These are phyloP conservation scores for Hydrolagus affinis DNA, from an alignment of 2,113 vertebrate genomes.

Conservation along the genomic window DNA sequence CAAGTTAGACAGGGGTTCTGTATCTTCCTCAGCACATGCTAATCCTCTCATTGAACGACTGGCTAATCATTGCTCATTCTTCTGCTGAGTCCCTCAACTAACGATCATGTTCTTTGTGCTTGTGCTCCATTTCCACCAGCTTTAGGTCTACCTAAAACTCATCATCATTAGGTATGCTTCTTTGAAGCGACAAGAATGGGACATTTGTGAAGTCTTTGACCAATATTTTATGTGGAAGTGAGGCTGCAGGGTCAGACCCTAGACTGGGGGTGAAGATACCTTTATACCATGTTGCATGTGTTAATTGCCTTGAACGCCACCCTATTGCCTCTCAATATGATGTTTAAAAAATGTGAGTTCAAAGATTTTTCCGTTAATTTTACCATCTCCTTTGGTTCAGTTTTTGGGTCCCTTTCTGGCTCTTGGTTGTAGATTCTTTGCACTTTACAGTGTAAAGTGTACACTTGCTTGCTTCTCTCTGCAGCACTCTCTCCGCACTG, in stretches of 20 bases:
- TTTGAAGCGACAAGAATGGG: background rate
- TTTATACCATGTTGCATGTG: too few relatives aligned
- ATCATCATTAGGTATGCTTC: background rate
- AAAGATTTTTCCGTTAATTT: background rate
- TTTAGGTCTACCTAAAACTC: background rate
- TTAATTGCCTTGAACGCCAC: too few relatives aligned
- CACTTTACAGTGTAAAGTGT: background rate
- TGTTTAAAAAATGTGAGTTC: background rate
- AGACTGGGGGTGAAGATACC: too few relatives aligned
- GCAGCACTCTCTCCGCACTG: background rate
- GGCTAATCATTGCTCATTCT: background rate
- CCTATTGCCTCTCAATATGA: too few relatives aligned
- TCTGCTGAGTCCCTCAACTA: background rate
- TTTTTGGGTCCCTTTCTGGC: background rate
- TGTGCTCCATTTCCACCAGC: background rate
- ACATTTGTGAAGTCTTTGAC: background rate
- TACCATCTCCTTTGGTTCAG: background rate
- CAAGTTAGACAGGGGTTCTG: background rate
- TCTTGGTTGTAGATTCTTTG: background rate
- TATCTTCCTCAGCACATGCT: conserved; percentile 3
- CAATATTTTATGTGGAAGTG: background rate
- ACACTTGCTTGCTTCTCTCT: background rate
- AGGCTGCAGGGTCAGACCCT: too few relatives aligned
- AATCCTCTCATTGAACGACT: background rate
- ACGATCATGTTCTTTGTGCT: background rate